Evolutionary conservation across 2,888 invertebrate species (phyloP), one percentile per base, ranked within the genome.

Genomic region (Lydus trimaculatus): DNA sequence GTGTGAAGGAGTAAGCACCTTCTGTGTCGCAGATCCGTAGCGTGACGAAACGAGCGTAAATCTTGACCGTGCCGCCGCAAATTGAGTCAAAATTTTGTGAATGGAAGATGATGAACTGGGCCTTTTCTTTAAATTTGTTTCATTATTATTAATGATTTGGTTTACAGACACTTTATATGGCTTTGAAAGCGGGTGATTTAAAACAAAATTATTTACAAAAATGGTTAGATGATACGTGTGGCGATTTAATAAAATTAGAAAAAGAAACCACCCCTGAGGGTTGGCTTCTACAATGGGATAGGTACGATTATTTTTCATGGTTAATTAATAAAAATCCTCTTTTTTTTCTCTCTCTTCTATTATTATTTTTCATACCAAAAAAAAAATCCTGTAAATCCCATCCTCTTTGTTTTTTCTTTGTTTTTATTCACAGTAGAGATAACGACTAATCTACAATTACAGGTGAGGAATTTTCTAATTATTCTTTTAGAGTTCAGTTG

Each of bases 281-380:
- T 78, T 92, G 91, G 91, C 87, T 87, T 78, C 90, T 91, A 83
- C 88, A 90, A 81, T 92, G 92, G 92, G 91, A 91, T 89, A 92
- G 91, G 92, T 92, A 91, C 86, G 87, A 85, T 52, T 25, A 52
- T 52, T 25, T 25, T 5, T 23, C 23, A 20, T 52, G 3, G 20
- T 31, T 60, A 31, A 25, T 60, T 17, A 25, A 13, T 52, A 52
- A 8, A 20, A 2, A 11, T 25, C 15, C 13, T 52, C 13, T 20
- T 5, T 31, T 59, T 25, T 28, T 59, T n/a, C n/a, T n/a, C n/a
- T n/a, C n/a, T n/a, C n/a, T n/a, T n/a, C n/a, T n/a, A n/a, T n/a
- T n/a, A n/a, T n/a, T n/a, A n/a, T n/a, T 28, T 20, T 0, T 2
- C 9, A 48, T 8, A 20, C 48, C 48, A 1, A 5, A 23, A 15